phyloP scores from a whole-genome alignment of 2,888 invertebrate genomes.

The Sialis lutaria region DNA sequence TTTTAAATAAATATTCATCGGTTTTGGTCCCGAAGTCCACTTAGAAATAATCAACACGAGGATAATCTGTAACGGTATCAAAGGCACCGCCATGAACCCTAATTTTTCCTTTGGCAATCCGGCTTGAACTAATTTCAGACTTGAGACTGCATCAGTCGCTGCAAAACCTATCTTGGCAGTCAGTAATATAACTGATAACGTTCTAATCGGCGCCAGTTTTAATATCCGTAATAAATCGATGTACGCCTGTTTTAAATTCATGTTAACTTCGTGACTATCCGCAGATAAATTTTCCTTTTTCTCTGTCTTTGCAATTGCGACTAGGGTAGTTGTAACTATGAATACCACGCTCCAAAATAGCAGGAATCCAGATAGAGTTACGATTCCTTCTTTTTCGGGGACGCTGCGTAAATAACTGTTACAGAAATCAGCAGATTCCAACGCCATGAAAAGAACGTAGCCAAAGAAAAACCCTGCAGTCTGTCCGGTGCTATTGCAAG shows the following conservation, averaged over 20 bases:
- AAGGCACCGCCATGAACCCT: slow-evolving; percentile 80
- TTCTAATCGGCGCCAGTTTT: slow-evolving; percentile 63
- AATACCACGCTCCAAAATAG: slow-evolving; percentile 93
- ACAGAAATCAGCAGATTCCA: slow-evolving; percentile 92
- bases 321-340: slow-evolving; percentile 72
- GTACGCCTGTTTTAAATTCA: slow-evolving; percentile 56
- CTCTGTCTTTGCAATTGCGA: slow-evolving; percentile 80
- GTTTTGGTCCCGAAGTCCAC: slow-evolving; percentile 58
- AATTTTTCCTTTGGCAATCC: slow-evolving; percentile 92
- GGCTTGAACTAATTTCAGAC: slow-evolving; percentile 85
- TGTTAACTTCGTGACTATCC: slow-evolving; percentile 22
- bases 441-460: slow-evolving; percentile 87
- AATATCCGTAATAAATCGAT: slow-evolving; percentile 67
- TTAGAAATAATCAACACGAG: slow-evolving; percentile 70
- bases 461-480: slow-evolving; percentile 95
- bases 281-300: slow-evolving; percentile 27
- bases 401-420: slow-evolving; percentile 71
- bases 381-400: slow-evolving; percentile 43
- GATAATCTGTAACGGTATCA: slow-evolving; percentile 81
- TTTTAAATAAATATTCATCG: slow-evolving; percentile 72
- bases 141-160: slow-evolving; percentile 87
- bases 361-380: slow-evolving; percentile 53
- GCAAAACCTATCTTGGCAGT: slow-evolving; percentile 94
- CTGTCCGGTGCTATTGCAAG: slow-evolving; percentile 97
- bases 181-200: slow-evolving; percentile 60